Evolutionary conservation across 2,113 vertebrate genomes (phyloP).

Genomic region (Pandion haliaetus): DNA sequence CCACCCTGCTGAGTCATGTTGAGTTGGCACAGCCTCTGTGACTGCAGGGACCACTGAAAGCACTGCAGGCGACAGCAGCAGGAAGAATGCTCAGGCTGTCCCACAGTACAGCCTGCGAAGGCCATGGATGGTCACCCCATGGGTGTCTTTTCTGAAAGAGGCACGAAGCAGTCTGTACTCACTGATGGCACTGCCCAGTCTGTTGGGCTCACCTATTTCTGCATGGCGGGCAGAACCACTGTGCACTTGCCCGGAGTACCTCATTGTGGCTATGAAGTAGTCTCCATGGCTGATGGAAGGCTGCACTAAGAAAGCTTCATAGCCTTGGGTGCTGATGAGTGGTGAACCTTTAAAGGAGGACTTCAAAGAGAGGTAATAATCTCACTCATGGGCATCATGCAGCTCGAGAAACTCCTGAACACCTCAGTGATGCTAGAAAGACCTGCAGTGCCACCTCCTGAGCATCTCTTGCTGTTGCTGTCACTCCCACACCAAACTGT

Average conservation of each 20-base stretch:
- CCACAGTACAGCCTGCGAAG: no score
- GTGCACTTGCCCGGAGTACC: not conserved
- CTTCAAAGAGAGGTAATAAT: not conserved
- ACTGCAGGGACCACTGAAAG: not conserved
- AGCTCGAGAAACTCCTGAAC: not conserved
- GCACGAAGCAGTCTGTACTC: not conserved
- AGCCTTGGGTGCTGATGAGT: not conserved
- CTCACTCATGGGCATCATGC: not conserved
- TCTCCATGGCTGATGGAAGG: not conserved
- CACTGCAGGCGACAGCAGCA: not conserved
- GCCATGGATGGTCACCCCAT: no score
- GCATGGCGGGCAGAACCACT: not conserved
- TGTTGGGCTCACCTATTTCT: not conserved
- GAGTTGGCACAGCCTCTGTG: not conserved
- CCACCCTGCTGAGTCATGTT: not conserved
- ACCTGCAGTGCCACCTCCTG: not conserved
- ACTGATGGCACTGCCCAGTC: not conserved
- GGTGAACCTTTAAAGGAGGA: not conserved
- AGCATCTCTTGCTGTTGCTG: not conserved
- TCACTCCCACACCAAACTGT: not conserved
- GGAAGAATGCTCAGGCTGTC: not conserved
- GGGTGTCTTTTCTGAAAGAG: not conserved
- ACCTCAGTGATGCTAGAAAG: not conserved
- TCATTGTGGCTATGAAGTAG: fast-evolving
- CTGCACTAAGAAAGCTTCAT: not conserved